Percentiles rank a stretch among this genome's conserved stretches.
Evolutionary conservation across 2,113 vertebrate species (phyloP).

Genomic region (Fulica atra): DNA sequence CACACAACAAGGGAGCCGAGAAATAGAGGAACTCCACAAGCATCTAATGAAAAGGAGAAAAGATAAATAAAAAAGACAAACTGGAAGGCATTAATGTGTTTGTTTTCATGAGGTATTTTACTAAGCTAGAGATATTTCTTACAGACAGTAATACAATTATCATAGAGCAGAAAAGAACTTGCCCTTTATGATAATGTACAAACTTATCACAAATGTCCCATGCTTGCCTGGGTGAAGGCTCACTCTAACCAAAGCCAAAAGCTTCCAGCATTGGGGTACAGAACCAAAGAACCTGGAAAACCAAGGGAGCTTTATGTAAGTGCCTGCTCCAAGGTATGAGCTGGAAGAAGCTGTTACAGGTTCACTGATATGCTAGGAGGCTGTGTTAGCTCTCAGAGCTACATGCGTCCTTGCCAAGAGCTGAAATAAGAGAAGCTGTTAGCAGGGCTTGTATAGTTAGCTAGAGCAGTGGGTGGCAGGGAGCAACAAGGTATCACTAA

Average conservation of each 20-base stretch:
- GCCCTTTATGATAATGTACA: neutral
- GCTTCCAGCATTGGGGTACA: neutral
- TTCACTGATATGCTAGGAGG: neutral
- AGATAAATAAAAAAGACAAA: neutral
- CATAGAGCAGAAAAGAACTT: neutral
- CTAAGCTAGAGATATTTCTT: neutral
- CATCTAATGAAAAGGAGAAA: neutral
- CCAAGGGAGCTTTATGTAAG: accelerated
- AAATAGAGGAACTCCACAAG: neutral
- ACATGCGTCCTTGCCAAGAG: neutral
- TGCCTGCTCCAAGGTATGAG: neutral
- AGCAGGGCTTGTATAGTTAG: neutral
- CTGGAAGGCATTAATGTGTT: neutral
- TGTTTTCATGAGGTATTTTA: neutral
- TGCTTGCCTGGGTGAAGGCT: neutral
- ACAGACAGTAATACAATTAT: neutral
- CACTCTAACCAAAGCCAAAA: neutral
- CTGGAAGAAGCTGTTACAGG: neutral
- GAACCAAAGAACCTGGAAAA: neutral
- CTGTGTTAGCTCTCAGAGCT: neutral
- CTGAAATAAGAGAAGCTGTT: neutral
- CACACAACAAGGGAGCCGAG: neutral
- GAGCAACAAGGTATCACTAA: neutral
- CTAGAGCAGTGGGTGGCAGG: neutral
- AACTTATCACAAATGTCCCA: neutral